These are phyloP conservation scores for Centropus bengalensis DNA, from an alignment of 2,113 vertebrate genomes.

Conservation along the genomic window DNA sequence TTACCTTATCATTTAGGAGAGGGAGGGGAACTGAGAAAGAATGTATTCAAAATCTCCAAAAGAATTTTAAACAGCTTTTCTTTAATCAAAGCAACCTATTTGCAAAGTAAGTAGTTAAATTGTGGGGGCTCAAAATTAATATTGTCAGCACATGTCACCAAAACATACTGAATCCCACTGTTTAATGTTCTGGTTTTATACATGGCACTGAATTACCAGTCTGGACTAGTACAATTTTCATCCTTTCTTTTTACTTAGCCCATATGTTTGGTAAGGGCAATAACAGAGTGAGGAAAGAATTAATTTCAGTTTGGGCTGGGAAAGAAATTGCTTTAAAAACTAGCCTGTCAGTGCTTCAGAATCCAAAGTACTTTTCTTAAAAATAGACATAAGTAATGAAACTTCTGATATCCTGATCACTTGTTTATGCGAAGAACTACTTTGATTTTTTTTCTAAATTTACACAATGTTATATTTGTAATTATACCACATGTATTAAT, in stretches of 20 bases:
- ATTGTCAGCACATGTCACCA: background rate
- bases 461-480: background rate
- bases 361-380: background rate
- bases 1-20: background rate
- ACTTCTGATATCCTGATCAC: background rate
- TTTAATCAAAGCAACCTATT: background rate
- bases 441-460: background rate
- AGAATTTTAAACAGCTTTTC: background rate
- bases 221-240: background rate
- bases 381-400: background rate
- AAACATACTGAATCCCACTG: background rate
- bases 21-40: background rate
- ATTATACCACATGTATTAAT: background rate
- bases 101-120: background rate
- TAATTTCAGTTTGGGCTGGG: background rate
- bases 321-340: background rate
- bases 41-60: background rate
- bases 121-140: background rate
- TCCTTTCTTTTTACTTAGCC: background rate
- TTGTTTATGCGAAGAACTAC: background rate
- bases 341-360: background rate
- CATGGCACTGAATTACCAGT: background rate
- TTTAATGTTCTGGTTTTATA: background rate
- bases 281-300: background rate
- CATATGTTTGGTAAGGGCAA: background rate